phyloP scores from a whole-genome alignment of 2,888 invertebrate genomes.

The Metacarcinus magister region DNA sequence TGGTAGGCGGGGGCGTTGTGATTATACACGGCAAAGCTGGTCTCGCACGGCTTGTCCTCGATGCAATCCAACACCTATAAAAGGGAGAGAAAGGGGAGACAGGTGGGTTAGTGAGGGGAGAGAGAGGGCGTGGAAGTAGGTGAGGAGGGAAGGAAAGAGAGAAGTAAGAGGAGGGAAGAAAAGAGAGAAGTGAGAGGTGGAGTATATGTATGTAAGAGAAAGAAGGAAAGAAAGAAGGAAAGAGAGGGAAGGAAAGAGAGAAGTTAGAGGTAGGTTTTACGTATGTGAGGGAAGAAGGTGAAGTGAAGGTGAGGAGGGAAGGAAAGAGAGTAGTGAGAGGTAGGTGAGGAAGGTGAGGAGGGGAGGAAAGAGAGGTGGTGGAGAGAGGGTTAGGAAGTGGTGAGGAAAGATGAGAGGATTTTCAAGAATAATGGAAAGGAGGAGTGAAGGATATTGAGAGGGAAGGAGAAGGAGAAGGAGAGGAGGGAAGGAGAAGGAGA shows the following conservation, averaged over 20 bases:
- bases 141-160: background rate
- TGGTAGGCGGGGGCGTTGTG: conserved; percentile 82
- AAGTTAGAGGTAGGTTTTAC: background rate
- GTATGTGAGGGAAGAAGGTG: too few relatives aligned
- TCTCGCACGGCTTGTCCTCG: conserved; percentile 86
- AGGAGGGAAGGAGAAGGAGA: background rate
- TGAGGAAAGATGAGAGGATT: background rate
- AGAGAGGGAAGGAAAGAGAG: background rate
- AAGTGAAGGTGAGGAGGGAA: too few relatives aligned
- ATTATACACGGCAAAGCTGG: conserved; percentile 83
- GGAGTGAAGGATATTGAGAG: background rate
- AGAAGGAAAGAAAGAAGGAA: background rate
- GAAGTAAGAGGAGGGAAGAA: background rate
- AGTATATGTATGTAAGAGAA: background rate
- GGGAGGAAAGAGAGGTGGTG: background rate
- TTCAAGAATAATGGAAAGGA: background rate
- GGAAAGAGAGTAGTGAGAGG: background rate
- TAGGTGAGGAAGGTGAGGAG: background rate
- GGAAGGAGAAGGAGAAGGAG: background rate
- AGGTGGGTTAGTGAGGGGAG: background rate
- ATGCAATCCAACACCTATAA: conserved; percentile 90
- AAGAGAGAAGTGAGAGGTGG: background rate
- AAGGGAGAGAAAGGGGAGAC: background rate
- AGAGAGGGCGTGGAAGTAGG: background rate
- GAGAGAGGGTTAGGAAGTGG: background rate